A percentile compares a stretch with the other conserved stretches of the same genome.
Conservation (phyloP, 2,888 invertebrate species). For the Fabriciana adippe region DNA sequence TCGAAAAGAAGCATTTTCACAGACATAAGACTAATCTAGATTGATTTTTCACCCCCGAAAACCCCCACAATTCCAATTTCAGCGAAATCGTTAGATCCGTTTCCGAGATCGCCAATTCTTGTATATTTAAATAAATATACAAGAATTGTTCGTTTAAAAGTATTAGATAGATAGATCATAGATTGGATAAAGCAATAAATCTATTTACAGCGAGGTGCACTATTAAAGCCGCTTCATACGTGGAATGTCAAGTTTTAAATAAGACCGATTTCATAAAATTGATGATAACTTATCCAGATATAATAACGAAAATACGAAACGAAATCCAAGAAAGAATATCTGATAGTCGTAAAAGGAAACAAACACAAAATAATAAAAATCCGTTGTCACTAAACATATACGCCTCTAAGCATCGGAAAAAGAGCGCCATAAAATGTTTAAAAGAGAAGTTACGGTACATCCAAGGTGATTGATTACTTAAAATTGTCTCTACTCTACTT, state of each 20-base stretch:
- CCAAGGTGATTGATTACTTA: slow-evolving; percentile 56
- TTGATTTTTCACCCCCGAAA: too few relatives aligned
- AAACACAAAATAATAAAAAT: slow-evolving; percentile 44
- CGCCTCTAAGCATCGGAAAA: slow-evolving; percentile 70
- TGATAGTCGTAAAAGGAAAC: slow-evolving; percentile 54
- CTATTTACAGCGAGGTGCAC: slow-evolving; percentile 70
- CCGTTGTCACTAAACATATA: slow-evolving; percentile 68
- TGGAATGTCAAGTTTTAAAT: slow-evolving; percentile 78
- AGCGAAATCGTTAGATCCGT: too few relatives aligned
- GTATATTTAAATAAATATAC: too few relatives aligned
- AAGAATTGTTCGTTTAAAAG: too few relatives aligned
- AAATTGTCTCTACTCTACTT: not conserved
- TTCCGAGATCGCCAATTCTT: too few relatives aligned
- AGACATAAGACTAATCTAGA: too few relatives aligned
- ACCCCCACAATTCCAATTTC: too few relatives aligned
- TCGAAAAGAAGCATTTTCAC: too few relatives aligned
- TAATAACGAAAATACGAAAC: slow-evolving; percentile 58
- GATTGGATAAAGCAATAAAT: not conserved
- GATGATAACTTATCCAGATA: slow-evolving; percentile 75
- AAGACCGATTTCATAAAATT: slow-evolving; percentile 74
- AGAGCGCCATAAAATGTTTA: slow-evolving; percentile 75
- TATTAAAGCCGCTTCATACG: slow-evolving; percentile 78
- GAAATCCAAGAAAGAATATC: slow-evolving; percentile 62
- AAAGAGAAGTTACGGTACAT: slow-evolving; percentile 73
- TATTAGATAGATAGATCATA: too few relatives aligned